Evolutionary conservation across 2,888 invertebrate genomes (phyloP).

Genomic region (Lingula anatina): DNA sequence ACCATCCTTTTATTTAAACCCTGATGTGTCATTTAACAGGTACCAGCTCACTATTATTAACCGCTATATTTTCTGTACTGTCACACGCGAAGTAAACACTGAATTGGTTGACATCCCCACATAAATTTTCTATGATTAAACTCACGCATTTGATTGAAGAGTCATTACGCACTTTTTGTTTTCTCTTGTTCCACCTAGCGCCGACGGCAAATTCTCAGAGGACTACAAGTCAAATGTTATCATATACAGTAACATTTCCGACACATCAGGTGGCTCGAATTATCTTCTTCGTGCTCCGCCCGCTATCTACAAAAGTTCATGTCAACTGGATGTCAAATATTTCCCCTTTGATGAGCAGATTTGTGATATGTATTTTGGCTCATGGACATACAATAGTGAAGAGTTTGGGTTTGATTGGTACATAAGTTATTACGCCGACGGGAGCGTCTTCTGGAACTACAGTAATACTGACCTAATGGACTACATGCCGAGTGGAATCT

Average conservation of each 20-base stretch:
- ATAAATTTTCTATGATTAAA: too few relatives aligned
- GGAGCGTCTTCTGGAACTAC: too few relatives aligned
- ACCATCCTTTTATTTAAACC: too few relatives aligned
- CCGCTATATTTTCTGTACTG: too few relatives aligned
- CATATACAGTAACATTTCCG: conserved; percentile 91
- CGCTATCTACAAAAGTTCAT: conserved; percentile 86
- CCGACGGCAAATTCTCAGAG: conserved; percentile 99
- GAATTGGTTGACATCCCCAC: too few relatives aligned
- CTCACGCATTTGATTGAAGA: too few relatives aligned
- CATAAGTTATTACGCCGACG: conserved; percentile 32
- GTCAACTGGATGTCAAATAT: conserved; percentile 78
- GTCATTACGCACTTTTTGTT: too few relatives aligned
- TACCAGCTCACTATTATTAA: too few relatives aligned
- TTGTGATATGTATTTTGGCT: conserved; percentile 98
- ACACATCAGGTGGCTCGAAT: too few relatives aligned
- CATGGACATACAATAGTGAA: conserved; percentile 94
- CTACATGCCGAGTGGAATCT: conserved; percentile 50
- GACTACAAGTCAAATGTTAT: conserved; percentile 98
- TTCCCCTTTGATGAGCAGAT: conserved; percentile 98
- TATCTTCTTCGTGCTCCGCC: conserved; percentile 93
- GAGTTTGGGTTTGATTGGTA: conserved; percentile 43
- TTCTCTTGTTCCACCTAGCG: too few relatives aligned
- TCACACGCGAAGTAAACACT: too few relatives aligned
- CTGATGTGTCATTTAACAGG: too few relatives aligned
- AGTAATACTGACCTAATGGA: conserved; percentile 46